These are phyloP conservation scores for Amphiprion clarkii DNA, from an alignment of 2,797 vertebrate genomes.

Conservation along the genomic window DNA sequence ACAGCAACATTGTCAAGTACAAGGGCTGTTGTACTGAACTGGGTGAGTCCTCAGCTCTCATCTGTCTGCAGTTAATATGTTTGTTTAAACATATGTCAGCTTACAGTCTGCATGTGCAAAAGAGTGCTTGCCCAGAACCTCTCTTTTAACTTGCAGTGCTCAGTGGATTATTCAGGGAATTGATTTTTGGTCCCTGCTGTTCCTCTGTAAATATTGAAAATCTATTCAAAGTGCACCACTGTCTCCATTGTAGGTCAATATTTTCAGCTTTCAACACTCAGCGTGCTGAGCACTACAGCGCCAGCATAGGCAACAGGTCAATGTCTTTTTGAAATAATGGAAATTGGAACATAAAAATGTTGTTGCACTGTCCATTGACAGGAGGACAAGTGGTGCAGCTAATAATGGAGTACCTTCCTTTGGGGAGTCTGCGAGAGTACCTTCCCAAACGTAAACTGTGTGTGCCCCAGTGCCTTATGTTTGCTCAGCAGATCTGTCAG, in stretches of 20 bases:
- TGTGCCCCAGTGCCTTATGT: conserved; percentile 88
- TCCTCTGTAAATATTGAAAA: conserved; percentile 49
- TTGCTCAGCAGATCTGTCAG: conserved; percentile 95
- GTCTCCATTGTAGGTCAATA: conserved; percentile 37
- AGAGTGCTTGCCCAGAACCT: conserved; percentile 3
- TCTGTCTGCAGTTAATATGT: conserved; percentile 7
- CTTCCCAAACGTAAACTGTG: conserved; percentile 85
- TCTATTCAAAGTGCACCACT: conserved; percentile 20
- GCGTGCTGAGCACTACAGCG: conserved; percentile 20
- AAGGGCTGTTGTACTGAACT: conserved; percentile 93
- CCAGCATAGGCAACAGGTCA: background rate
- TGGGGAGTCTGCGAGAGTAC: conserved; percentile 92
- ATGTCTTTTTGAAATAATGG: conserved; percentile 7
- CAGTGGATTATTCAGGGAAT: conserved; percentile 20
- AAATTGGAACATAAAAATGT: conserved; percentile 24
- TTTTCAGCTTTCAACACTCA: conserved; percentile 37
- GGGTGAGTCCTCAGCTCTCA: conserved; percentile 78
- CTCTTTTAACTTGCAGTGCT: background rate
- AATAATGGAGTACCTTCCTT: conserved; percentile 96
- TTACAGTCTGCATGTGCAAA: conserved; percentile 20
- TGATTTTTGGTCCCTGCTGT: conserved; percentile 44
- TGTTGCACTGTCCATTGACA: conserved; percentile 65
- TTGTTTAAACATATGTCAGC: conserved; percentile 4
- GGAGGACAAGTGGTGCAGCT: conserved; percentile 93
- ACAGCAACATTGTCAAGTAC: conserved; percentile 96